Percentiles rank a stretch among this genome's conserved stretches.
Conservation (phyloP, 2,113 vertebrate genomes). For the Strix aluco region DNA sequence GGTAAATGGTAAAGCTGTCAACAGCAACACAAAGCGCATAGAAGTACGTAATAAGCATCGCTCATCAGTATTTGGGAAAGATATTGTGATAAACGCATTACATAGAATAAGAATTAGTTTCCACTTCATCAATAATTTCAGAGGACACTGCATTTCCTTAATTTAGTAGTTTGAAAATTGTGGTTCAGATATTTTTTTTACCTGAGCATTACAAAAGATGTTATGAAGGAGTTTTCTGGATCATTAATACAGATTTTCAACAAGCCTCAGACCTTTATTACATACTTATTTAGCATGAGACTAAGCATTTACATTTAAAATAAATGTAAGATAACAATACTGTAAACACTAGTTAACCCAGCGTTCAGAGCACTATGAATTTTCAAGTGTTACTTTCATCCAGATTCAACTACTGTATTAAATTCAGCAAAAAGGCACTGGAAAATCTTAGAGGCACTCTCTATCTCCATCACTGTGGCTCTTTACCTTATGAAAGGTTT, state of each 20-base stretch:
- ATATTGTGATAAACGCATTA: neutral
- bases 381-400: neutral
- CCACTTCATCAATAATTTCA: neutral
- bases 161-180: neutral
- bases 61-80: neutral
- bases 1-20: neutral
- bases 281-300: neutral
- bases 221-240: neutral
- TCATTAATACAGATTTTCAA: neutral
- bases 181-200: neutral
- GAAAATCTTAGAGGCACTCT: neutral
- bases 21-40: neutral
- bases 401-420: neutral
- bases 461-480: neutral
- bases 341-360: neutral
- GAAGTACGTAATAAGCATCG: neutral
- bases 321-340: neutral
- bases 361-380: neutral
- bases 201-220: neutral
- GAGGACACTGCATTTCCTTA: neutral
- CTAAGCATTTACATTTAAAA: neutral
- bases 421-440: neutral
- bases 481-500: neutral
- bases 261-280: neutral
- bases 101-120: neutral